Evolutionary conservation across 2,113 vertebrate species (phyloP).

Genomic region (Butastur rufipennis): DNA sequence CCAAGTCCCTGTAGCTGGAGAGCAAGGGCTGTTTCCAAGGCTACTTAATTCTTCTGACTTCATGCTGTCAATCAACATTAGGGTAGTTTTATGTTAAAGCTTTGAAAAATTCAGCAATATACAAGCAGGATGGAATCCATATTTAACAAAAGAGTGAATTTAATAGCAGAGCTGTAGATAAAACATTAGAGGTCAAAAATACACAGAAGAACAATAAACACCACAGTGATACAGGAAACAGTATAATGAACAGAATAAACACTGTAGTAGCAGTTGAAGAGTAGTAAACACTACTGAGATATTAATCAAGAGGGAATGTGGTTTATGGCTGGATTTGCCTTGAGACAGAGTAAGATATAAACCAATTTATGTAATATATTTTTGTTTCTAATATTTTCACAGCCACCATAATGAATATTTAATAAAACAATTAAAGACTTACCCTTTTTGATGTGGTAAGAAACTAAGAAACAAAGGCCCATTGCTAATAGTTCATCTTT

Average conservation of each 20-base stretch:
- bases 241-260: conserved; percentile 72
- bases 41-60: not conserved
- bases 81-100: not conserved
- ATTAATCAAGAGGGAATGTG: conserved; percentile 69
- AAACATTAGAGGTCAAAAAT: conserved; percentile 73
- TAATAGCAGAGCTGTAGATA: conserved; percentile 34
- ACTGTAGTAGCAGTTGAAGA: conserved; percentile 41
- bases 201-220: conserved; percentile 71
- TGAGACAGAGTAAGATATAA: conserved; percentile 64
- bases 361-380: conserved; percentile 66
- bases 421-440: conserved; percentile 74
- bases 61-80: not conserved
- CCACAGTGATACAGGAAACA: conserved; percentile 51
- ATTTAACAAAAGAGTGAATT: not conserved
- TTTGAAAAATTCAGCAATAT: not conserved
- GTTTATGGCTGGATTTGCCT: conserved; percentile 56
- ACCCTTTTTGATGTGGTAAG: conserved; percentile 63
- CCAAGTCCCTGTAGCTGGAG: not conserved
- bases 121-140: not conserved
- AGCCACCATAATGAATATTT: conserved; percentile 74
- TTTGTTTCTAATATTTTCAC: conserved; percentile 71
- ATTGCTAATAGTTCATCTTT: conserved; percentile 67
- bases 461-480: conserved; percentile 60
- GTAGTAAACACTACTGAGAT: conserved; percentile 45
- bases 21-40: not conserved